phyloP scores from a whole-genome alignment of 2,113 vertebrate genomes.

The Platichthys flesus region DNA sequence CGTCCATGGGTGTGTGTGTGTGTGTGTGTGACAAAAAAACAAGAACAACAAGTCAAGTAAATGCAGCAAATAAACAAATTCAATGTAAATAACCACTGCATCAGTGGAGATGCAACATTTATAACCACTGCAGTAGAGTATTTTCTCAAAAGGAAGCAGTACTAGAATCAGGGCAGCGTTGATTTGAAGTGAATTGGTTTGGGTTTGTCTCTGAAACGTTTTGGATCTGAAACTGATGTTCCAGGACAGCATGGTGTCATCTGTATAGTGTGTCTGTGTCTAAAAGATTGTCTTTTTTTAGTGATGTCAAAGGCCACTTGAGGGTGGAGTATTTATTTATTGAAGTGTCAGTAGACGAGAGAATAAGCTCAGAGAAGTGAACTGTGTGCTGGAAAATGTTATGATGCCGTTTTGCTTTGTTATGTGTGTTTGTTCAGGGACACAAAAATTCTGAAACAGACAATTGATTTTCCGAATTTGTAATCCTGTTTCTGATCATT shows the following conservation, averaged over 20 bases:
- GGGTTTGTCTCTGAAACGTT: conserved; percentile 35
- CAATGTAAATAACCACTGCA: conserved; percentile 31
- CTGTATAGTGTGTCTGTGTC: conserved; percentile 38
- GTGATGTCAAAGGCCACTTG: conserved; percentile 36
- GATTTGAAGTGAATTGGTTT: conserved; percentile 16
- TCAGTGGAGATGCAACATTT: conserved; percentile 39
- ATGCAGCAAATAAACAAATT: conserved; percentile 14
- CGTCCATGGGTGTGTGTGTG: not conserved
- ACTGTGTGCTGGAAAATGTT: conserved; percentile 39
- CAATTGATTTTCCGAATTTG: conserved; percentile 18
- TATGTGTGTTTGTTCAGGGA: conserved; percentile 25
- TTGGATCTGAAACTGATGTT: conserved; percentile 30
- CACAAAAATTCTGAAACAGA: conserved; percentile 20
- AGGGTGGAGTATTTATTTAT: conserved; percentile 79
- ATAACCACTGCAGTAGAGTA: conserved; percentile 37
- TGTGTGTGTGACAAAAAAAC: conserved; percentile 16
- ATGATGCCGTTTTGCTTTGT: conserved; percentile 24
- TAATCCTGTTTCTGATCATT: conserved; percentile 32
- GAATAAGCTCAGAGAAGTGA: conserved; percentile 24
- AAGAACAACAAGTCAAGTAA: not conserved
- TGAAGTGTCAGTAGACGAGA: conserved; percentile 31
- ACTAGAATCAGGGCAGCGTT: conserved; percentile 9
- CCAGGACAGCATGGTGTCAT: conserved; percentile 32
- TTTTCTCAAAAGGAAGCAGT: conserved; percentile 23
- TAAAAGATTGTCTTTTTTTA: conserved; percentile 49